phyloP scores from a whole-genome alignment of 2,888 invertebrate genomes.

The Lathronympha strigana region DNA sequence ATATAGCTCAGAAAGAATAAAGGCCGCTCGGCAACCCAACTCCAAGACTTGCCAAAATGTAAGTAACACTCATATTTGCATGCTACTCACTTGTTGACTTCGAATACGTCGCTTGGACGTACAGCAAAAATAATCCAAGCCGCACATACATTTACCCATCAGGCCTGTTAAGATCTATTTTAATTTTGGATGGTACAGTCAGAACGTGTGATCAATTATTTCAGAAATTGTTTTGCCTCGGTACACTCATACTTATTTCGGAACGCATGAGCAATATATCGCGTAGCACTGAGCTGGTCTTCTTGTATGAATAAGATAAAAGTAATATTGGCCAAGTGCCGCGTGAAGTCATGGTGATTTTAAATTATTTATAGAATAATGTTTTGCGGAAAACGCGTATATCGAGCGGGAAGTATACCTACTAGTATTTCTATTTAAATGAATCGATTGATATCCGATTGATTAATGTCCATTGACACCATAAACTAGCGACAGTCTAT shows the following conservation, averaged over 20 bases:
- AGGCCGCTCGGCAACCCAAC: too few species aligned
- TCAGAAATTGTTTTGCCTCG: neutral
- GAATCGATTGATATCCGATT: neutral
- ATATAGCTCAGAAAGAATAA: too few species aligned
- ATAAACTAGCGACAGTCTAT: too few species aligned
- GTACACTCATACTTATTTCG: slow-evolving; percentile 32
- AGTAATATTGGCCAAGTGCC: slow-evolving; percentile 35
- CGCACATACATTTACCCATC: slow-evolving; percentile 15
- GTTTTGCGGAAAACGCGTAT: slow-evolving; percentile 8
- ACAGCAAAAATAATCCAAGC: slow-evolving; percentile 7
- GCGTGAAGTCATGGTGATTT: slow-evolving; percentile 32
- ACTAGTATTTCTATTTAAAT: neutral
- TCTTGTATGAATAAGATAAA: slow-evolving; percentile 37
- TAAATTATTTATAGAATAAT: slow-evolving; percentile 25
- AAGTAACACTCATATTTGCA: neutral
- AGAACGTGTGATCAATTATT: neutral
- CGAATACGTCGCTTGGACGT: neutral
- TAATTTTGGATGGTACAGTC: too few species aligned
- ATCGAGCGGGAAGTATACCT: neutral
- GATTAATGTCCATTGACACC: too few species aligned
- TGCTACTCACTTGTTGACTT: slow-evolving; percentile 9
- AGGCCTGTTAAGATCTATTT: slow-evolving; percentile 1
- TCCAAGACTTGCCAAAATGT: neutral
- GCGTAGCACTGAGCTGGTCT: slow-evolving; percentile 24
- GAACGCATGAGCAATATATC: slow-evolving; percentile 37